A percentile compares a stretch with the other conserved stretches of the same genome.
These are phyloP conservation scores for Rhinatrema bivittatum DNA, from an alignment of 2,797 vertebrate species.

Conservation along the genomic window DNA sequence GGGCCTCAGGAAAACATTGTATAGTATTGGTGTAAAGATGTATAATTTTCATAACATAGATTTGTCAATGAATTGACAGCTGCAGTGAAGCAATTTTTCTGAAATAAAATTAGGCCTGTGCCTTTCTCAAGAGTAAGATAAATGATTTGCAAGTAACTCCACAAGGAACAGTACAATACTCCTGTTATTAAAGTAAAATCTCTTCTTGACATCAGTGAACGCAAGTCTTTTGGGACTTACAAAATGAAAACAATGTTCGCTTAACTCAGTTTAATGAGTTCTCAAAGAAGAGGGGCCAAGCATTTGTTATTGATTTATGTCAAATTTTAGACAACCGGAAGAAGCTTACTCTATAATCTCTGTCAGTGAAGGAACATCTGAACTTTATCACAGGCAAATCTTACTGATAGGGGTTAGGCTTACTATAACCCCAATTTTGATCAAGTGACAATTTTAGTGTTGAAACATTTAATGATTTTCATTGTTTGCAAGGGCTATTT, in stretches of 20 bases:
- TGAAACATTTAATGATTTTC: no score
- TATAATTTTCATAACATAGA: background rate
- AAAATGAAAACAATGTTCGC: background rate
- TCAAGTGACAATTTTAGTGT: no score
- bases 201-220: background rate
- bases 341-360: no score
- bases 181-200: background rate
- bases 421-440: no score
- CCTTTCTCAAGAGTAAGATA: slow-evolving; percentile 1
- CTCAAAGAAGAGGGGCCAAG: background rate
- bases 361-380: no score
- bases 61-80: background rate
- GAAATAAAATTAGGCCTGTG: slow-evolving; percentile 5
- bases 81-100: background rate
- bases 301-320: background rate
- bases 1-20: slow-evolving; percentile 4
- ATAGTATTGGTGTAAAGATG: background rate
- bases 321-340: background rate
- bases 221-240: background rate
- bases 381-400: no score
- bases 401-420: no score
- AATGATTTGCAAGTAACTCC: background rate
- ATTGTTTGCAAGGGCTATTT: no score
- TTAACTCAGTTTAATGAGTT: slow-evolving; percentile 6
- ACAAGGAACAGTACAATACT: background rate